A percentile compares a stretch with the other conserved stretches of the same genome.
These are phyloP conservation scores for Dinocampus coccinellae DNA, from an alignment of 2,888 invertebrate species.

Conservation along the genomic window DNA sequence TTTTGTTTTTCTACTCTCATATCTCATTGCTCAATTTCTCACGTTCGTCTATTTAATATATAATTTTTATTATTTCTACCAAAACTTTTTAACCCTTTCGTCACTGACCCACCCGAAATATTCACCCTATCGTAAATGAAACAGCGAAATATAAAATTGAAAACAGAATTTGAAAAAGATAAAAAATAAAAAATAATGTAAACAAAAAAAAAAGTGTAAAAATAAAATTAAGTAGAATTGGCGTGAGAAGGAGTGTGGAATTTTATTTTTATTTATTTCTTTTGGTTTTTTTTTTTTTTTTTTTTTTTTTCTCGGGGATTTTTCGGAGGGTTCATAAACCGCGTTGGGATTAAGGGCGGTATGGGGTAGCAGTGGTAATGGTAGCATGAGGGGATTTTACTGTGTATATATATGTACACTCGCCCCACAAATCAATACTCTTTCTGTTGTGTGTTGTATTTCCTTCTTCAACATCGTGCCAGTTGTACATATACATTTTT, in stretches of 20 bases:
- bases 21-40: too few relatives aligned
- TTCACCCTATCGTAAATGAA: constrained; percentile 47
- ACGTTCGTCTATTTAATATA: too few relatives aligned
- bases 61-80: neutral
- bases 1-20: too few relatives aligned
- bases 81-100: constrained; percentile 43
- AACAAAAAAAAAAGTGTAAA: too few relatives aligned
- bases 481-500: constrained; percentile 43
- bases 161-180: too few relatives aligned
- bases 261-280: too few relatives aligned
- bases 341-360: constrained; percentile 30
- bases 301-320: constrained; percentile 25
- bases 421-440: constrained; percentile 64
- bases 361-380: constrained; percentile 45
- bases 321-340: constrained; percentile 43
- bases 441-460: constrained; percentile 17
- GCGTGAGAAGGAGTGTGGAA: too few relatives aligned
- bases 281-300: too few relatives aligned
- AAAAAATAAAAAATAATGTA: too few relatives aligned
- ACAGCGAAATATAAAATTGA: constrained; percentile 45
- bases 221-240: too few relatives aligned
- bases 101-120: constrained; percentile 68
- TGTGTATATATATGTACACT: constrained; percentile 46
- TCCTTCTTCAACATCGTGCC: constrained; percentile 19
- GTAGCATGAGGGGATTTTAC: too few relatives aligned